Percentiles rank a stretch among this genome's conserved stretches.
These are phyloP conservation scores for Porites rus DNA, from an alignment of 92 coral and sea anemone genomes.

Conservation along the genomic window DNA sequence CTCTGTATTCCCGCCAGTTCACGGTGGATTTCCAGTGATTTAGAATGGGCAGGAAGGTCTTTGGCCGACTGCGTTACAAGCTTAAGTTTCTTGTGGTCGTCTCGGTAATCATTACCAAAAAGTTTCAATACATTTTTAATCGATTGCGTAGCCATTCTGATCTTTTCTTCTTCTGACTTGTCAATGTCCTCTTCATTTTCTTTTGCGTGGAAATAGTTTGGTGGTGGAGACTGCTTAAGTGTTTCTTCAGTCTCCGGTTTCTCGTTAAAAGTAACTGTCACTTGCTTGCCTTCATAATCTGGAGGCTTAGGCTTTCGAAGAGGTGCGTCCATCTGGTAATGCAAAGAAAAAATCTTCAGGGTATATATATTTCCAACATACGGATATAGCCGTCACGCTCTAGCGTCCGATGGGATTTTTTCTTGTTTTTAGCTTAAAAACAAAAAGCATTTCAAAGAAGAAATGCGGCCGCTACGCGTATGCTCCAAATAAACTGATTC, in stretches of 20 bases:
- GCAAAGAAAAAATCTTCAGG: not conserved
- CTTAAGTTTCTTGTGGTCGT: not conserved
- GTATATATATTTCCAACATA: too few species aligned
- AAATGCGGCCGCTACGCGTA: too few species aligned
- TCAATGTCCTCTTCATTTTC: conserved; percentile 35
- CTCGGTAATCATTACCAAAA: not conserved
- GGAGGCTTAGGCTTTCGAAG: not conserved
- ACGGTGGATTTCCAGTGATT: conserved; percentile 13
- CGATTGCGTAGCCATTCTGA: conserved; percentile 27
- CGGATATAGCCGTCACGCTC: too few species aligned
- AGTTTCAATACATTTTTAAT: conserved; percentile 41
- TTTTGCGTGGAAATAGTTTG: conserved; percentile 1
- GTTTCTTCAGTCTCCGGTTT: conserved; percentile 22
- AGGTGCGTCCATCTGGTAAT: conserved; percentile 6
- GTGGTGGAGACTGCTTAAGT: not conserved
- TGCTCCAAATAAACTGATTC: too few species aligned
- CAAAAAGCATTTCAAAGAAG: too few species aligned
- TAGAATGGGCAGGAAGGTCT: conserved; percentile 32
- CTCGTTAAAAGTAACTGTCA: conserved; percentile 32
- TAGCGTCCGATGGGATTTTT: too few species aligned
- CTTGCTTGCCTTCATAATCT: conserved; percentile 11
- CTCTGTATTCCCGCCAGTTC: conserved; percentile 11
- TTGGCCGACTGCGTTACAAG: conserved; percentile 16
- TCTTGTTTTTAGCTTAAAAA: too few species aligned
- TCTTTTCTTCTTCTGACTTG: conserved; percentile 42